Evolutionary conservation across 2,113 vertebrate genomes (phyloP).

Genomic region (Grammomys surdaster): DNA sequence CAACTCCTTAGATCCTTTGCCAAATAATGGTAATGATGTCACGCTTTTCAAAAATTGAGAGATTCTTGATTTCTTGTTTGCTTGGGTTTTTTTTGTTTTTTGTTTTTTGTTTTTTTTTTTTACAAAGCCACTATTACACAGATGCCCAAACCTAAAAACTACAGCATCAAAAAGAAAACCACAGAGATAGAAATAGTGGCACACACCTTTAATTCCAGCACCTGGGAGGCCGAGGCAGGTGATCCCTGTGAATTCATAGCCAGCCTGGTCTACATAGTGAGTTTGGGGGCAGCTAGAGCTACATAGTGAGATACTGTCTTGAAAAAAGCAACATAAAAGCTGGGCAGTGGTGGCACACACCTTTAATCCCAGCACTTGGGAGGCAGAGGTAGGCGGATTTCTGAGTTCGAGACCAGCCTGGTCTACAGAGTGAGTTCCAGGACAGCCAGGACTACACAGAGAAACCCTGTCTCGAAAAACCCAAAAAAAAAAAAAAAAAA

Average conservation of each 20-base stretch:
- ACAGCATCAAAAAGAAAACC: neutral
- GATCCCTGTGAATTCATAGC: neutral
- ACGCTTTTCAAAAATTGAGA: conserved; percentile 37
- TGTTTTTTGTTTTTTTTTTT: neutral
- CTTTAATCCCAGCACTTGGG: no score
- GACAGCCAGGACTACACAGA: no score
- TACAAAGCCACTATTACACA: neutral
- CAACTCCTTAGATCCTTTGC: neutral
- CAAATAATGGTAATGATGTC: conserved; percentile 6
- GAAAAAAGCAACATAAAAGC: no score
- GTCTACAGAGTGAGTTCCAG: no score
- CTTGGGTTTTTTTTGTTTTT: neutral
- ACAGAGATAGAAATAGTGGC: neutral
- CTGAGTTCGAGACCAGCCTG: no score
- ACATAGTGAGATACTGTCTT: neutral
- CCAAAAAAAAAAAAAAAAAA: no score
- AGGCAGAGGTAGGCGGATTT: no score
- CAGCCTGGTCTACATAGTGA: neutral
- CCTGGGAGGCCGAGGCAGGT: neutral
- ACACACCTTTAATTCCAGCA: neutral
- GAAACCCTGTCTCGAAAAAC: no score
- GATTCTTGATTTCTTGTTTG: neutral
- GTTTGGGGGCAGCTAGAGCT: neutral
- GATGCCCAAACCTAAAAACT: neutral
- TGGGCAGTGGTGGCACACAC: no score